Conservation (phyloP, 1,140 invertebrate genomes). For the Leptinotarsa defecta region DNA sequence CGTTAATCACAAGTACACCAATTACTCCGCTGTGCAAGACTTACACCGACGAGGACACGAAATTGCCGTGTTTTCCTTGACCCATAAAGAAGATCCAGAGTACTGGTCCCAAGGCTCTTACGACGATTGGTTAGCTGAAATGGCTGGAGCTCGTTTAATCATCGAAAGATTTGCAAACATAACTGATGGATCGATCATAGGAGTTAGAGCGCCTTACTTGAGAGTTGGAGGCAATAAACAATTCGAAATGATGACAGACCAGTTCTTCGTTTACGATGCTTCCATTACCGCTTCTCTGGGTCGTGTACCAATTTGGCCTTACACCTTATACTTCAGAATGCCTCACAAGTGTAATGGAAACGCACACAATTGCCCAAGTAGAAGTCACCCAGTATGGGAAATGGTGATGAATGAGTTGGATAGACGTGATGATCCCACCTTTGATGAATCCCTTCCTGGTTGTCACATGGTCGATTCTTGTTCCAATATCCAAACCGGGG, state of each 20-base stretch:
- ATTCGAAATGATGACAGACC: slow-evolving; percentile 95
- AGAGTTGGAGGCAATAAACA: slow-evolving; percentile 92
- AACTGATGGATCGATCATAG: slow-evolving; percentile 86
- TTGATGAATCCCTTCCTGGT: slow-evolving; percentile 87
- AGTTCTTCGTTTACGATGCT: slow-evolving; percentile 93
- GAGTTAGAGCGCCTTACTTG: slow-evolving; percentile 86
- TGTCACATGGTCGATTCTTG: slow-evolving; percentile 95
- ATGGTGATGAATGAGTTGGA: slow-evolving; percentile 96
- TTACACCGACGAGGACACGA: slow-evolving; percentile 91
- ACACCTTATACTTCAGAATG: slow-evolving; percentile 94
- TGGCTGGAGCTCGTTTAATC: slow-evolving; percentile 89
- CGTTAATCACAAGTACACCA: slow-evolving; percentile 94
- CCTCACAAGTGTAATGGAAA: slow-evolving; percentile 94
- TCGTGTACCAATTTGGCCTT: slow-evolving; percentile 92
- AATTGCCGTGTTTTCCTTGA: slow-evolving; percentile 91
- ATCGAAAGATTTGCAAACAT: slow-evolving; percentile 90
- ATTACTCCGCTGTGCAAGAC: slow-evolving; percentile 92
- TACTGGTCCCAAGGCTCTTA: slow-evolving; percentile 88
- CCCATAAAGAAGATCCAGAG: slow-evolving; percentile 86
- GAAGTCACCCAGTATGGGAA: slow-evolving; percentile 92
- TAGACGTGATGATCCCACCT: slow-evolving; percentile 86
- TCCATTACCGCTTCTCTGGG: slow-evolving; percentile 89
- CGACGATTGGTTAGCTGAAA: slow-evolving; percentile 93
- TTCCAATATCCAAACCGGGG: slow-evolving; percentile 86
- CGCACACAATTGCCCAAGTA: slow-evolving; percentile 87